These are phyloP conservation scores for Naja naja DNA, from an alignment of 2,113 vertebrate species.

Conservation along the genomic window DNA sequence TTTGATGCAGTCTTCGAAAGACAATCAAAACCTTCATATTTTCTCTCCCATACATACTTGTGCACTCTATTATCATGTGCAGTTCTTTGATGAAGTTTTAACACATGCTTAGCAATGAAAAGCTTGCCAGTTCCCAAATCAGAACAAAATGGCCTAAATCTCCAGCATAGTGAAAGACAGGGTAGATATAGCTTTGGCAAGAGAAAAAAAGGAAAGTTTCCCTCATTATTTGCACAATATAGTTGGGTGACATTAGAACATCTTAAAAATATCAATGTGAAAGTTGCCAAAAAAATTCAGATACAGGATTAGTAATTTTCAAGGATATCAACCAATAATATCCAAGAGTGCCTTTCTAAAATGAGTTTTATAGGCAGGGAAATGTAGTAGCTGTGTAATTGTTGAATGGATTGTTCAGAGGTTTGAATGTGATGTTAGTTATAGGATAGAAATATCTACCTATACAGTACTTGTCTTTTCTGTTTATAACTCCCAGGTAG, in stretches of 20 bases:
- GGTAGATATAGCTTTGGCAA: not conserved
- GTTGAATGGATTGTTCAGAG: not conserved
- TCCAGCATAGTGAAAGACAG: not conserved
- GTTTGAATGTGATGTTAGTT: not conserved
- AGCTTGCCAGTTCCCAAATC: not conserved
- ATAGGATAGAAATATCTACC: not conserved
- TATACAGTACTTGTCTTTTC: too few species aligned
- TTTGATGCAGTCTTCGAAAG: not conserved
- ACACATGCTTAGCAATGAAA: not conserved
- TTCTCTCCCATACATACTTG: not conserved
- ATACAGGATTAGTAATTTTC: not conserved
- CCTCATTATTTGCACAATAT: not conserved
- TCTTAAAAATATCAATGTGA: not conserved
- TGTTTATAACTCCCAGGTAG: not conserved
- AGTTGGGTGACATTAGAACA: not conserved
- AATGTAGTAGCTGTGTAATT: not conserved
- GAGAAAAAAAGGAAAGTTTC: not conserved
- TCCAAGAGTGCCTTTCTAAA: not conserved
- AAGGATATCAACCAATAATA: not conserved
- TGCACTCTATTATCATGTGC: not conserved
- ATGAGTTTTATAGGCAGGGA: not conserved
- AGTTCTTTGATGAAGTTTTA: not conserved
- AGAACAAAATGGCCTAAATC: not conserved
- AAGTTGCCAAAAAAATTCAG: not conserved
- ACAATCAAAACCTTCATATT: not conserved